Evolutionary conservation across 1,140 invertebrate species (phyloP), one percentile per base, ranked within the genome.

Genomic region (Branchinecta lynchi): DNA sequence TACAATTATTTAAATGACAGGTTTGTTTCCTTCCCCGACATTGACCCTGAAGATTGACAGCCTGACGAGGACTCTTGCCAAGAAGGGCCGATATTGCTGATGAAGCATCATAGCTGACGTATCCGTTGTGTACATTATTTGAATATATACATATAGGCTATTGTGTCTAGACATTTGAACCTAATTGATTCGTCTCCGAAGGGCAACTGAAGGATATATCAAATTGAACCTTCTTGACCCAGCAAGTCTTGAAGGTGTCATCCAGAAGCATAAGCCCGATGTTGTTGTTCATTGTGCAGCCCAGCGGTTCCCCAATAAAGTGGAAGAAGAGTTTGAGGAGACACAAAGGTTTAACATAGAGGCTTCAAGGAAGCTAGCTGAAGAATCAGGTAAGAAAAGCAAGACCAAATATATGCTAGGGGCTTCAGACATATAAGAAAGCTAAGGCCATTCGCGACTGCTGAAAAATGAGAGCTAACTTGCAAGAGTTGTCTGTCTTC

Each of bases 271-370:
- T 68, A 74, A 80, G 77, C 83, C 83, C 43, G 69, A 77, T 67
- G 70, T 81, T 20, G 77, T 84, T 45, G 77, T 84, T 66, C 83
- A 84, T 74, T 76, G 77, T 74, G 83, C 83, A 60, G 83, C 83
- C 65, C 78, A 83, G 67, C 75, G 82, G 67, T 78, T 77, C 68
- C 81, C 81, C 9, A 82, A 84, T 74, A 76, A 77, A 73, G 81
- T 84, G 10, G 82, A 83, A 69, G 78, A 77, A 46, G 72, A 82
- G 67, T 77, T 76, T 69, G 79, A 80, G 20, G 75, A 72, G 20
- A 78, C 80, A 8, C 71, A 75, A 9, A 72, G 75, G 45, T 72
- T 84, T 0, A 84, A 84, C 76, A 78, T 83, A 17, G 73, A 74
- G 45, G 77, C 77, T 12, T 80, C 82, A 17, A 72, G 73, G 71